A percentile compares a stretch with the other conserved stretches of the same genome.
These are phyloP conservation scores for Dasyurus viverrinus DNA, from an alignment of 2,113 vertebrate genomes.

Conservation along the genomic window DNA sequence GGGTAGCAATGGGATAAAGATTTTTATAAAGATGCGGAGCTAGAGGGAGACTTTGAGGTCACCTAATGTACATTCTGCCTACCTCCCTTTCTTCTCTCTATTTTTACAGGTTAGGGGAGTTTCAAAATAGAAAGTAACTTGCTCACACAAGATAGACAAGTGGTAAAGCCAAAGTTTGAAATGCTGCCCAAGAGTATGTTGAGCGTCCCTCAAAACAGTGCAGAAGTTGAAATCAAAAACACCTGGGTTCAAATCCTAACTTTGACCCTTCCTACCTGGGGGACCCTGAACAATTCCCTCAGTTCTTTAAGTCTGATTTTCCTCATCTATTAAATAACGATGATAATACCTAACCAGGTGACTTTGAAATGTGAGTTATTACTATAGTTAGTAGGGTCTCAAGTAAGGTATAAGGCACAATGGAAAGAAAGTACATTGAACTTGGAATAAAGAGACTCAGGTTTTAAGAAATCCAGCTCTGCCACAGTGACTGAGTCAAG, in stretches of 20 bases:
- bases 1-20: background rate
- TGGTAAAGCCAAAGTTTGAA: background rate
- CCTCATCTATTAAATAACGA: background rate
- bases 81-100: background rate
- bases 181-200: background rate
- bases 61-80: background rate
- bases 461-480: background rate
- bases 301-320: background rate
- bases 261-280: no score
- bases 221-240: no score
- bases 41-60: background rate
- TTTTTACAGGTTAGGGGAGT: background rate
- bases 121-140: background rate
- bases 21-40: background rate
- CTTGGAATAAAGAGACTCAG: background rate
- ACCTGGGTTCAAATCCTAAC: no score
- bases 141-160: background rate
- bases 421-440: background rate
- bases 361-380: background rate
- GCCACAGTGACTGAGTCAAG: background rate
- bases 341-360: background rate
- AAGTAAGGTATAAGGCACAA: background rate
- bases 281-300: background rate
- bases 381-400: background rate
- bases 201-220: background rate